phyloP scores from a whole-genome alignment of 2,797 vertebrate genomes.

The Peromyscus nudipes region DNA sequence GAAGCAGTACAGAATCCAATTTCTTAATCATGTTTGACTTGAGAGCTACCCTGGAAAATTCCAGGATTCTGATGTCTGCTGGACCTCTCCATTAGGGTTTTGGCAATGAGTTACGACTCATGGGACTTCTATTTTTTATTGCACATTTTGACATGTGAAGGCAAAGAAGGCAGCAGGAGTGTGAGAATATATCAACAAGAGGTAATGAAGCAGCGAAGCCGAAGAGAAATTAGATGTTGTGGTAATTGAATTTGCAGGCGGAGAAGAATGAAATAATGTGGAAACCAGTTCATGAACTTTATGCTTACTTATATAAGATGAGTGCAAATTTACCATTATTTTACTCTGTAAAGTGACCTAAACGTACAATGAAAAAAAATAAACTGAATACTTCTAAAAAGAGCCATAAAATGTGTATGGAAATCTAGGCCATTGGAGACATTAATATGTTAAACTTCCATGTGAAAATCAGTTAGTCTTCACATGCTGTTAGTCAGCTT shows the following conservation, averaged over 20 bases:
- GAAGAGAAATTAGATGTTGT: constrained; percentile 51
- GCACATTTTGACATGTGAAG: constrained; percentile 62
- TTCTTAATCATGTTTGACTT: constrained; percentile 69
- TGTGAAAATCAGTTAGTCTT: background rate
- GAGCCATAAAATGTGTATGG: background rate
- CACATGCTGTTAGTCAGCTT: background rate
- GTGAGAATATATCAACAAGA: constrained; percentile 61
- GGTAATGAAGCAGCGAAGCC: constrained; percentile 52
- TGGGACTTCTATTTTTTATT: constrained; percentile 58
- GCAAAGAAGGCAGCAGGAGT: constrained; percentile 42
- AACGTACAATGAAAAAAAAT: constrained; percentile 18
- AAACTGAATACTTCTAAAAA: constrained; percentile 31
- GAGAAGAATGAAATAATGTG: constrained; percentile 56
- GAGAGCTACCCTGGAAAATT: constrained; percentile 73
- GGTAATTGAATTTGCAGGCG: constrained; percentile 25
- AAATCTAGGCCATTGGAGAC: background rate
- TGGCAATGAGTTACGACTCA: constrained; percentile 52
- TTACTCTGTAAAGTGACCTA: background rate
- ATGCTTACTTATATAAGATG: constrained; percentile 13
- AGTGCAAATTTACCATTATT: constrained; percentile 35
- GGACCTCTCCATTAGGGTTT: constrained; percentile 55
- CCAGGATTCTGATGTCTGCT: constrained; percentile 53
- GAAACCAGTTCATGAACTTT: constrained; percentile 62
- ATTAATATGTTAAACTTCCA: constrained; percentile 11
- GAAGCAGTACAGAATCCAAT: constrained; percentile 56